Base-by-base conservation (phyloP, 2,113 vertebrate species). In the Ophiodon elongatus region DNA sequence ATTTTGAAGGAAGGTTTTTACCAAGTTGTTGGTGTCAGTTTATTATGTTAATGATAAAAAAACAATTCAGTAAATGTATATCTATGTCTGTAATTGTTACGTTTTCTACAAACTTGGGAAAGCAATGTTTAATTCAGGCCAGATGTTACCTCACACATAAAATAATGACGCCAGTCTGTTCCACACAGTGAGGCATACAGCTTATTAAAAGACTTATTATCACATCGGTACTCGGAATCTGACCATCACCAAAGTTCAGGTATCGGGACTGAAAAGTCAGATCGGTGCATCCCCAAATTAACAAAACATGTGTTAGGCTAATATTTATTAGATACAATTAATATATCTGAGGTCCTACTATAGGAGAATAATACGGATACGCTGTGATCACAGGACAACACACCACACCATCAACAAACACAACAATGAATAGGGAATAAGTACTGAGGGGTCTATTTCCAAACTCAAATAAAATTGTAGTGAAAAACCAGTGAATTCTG, bases 321-420 rank as follows among this genome's bases (percentile, higher is more conserved):
- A 63, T 35, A 33, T 54, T 82, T 43, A 52, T 52, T 4, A 8
- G 2, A 5, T 47, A 69, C 52, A 29, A 10, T 41, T 4, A 52
- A 29, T 47, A 69, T 25, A 62, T 64, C 4, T 45, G 10, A 73
- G 2, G 4, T 78, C 37, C 73, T 82, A 85, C 39, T 7, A 9
- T 21, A 45, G 13, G 47, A 80, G 27, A 52, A 31, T 10, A 8
- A 57, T 31, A 64, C 25, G 33, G 47, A 31, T 10, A 33, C 35
- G 62, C 76, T 29, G 54, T 69, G 4, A 84, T 43, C 74, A 90
- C 75, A 80, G 19, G 39, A 69, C 75, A 8, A 60, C 63, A 86
- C 76, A 74, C n/a, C 59, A 80, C 74, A 76, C 52, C 72, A 75
- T 63, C 75, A 65, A 60, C n/a, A 3, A 82, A 45, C 84, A 82